phyloP scores from a whole-genome alignment of 1,140 invertebrate genomes.

The Papilio polytes region DNA sequence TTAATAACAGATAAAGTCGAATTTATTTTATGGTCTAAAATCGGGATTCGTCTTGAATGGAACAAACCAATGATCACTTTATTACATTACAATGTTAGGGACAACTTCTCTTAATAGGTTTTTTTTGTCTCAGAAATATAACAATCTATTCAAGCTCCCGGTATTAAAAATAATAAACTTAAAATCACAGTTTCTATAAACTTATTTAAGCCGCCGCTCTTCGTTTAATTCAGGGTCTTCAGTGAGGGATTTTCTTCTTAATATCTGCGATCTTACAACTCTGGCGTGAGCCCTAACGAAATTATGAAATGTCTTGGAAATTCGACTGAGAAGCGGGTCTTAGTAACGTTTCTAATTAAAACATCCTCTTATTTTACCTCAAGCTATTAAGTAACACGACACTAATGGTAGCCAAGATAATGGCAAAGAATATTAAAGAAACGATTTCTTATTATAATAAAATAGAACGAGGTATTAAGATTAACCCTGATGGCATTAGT shows the following conservation, averaged over 20 bases:
- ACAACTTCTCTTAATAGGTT: neutral
- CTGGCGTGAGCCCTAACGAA: conserved; percentile 8
- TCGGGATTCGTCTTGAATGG: neutral
- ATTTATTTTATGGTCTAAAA: neutral
- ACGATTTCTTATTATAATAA: neutral
- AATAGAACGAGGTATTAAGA: too few species aligned
- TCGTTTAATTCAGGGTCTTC: neutral
- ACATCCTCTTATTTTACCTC: conserved; percentile 21
- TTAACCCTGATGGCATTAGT: too few species aligned
- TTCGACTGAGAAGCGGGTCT: neutral
- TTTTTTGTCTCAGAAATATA: neutral
- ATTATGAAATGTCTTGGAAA: conserved; percentile 26
- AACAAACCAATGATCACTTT: neutral
- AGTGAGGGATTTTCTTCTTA: conserved; percentile 17
- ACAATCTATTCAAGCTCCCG: neutral
- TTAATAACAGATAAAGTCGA: too few species aligned
- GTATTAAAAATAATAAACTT: neutral
- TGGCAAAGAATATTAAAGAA: neutral
- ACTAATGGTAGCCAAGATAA: conserved; percentile 1
- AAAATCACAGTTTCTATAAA: neutral
- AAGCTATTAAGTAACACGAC: conserved; percentile 17
- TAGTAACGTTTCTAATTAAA: conserved; percentile 27
- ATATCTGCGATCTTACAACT: conserved; percentile 17
- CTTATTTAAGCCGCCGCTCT: neutral
- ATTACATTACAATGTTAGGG: too few species aligned